A percentile compares a stretch with the other conserved stretches of the same genome.
Conservation (phyloP, 2,888 invertebrate genomes). For the Eretmocerus hayati region DNA sequence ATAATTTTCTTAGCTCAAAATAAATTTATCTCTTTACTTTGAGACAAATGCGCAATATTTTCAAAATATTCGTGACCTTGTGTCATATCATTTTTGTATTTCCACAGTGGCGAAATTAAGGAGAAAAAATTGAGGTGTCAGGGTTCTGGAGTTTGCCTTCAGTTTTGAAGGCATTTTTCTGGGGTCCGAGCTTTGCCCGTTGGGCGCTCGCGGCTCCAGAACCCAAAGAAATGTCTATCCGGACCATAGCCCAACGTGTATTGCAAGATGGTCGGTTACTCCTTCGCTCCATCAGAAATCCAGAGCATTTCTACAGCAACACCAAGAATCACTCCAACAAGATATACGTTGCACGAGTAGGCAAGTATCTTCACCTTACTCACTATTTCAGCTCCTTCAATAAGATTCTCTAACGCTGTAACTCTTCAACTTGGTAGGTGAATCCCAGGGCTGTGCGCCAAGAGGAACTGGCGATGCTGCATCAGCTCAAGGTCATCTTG, state of each 20-base stretch:
- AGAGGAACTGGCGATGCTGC: conserved; percentile 34
- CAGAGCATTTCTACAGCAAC: conserved; percentile 26
- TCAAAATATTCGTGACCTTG: too few relatives aligned
- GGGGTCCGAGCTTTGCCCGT: conserved; percentile 27
- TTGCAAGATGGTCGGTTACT: conserved; percentile 42
- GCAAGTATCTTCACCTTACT: conserved; percentile 26
- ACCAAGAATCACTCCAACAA: conserved; percentile 34
- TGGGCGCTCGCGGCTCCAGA: conserved; percentile 38
- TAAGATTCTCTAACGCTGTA: too few relatives aligned
- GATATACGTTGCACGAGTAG: conserved; percentile 44
- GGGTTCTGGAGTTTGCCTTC: conserved; percentile 10
- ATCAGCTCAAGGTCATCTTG: conserved; percentile 32
- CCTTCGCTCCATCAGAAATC: conserved; percentile 34
- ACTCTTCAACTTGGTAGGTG: too few relatives aligned
- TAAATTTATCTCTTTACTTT: too few relatives aligned
- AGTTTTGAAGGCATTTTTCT: conserved; percentile 11
- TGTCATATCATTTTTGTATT: too few relatives aligned
- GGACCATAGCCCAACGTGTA: conserved; percentile 35
- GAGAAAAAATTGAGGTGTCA: too few relatives aligned
- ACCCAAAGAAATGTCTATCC: conserved; percentile 40
- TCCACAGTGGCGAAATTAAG: too few relatives aligned
- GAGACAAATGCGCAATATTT: too few relatives aligned
- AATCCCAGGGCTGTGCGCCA: conserved; percentile 40
- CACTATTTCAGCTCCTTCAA: neutral
- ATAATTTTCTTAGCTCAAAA: too few relatives aligned